Evolutionary conservation across 2,888 invertebrate species (phyloP).

Genomic region (Drosophila koepferae): DNA sequence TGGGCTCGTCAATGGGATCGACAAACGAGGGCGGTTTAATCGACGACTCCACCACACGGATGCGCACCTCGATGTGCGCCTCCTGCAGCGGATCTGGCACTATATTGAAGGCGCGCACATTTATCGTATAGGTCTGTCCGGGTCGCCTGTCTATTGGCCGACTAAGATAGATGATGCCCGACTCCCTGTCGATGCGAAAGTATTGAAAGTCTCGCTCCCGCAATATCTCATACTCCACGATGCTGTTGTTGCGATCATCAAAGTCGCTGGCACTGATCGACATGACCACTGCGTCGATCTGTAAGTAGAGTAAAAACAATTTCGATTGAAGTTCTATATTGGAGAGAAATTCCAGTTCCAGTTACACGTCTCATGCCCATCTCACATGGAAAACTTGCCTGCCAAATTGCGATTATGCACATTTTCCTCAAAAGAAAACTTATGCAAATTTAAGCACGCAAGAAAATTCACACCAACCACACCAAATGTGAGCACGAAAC

Average conservation of each 20-base stretch:
- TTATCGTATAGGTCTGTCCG: conserved; percentile 83
- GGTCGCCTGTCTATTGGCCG: conserved; percentile 83
- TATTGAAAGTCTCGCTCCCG: conserved; percentile 87
- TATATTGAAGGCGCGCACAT: conserved; percentile 84
- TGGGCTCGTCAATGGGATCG: conserved; percentile 86
- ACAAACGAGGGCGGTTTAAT: conserved; percentile 93
- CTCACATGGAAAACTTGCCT: conserved; percentile 7
- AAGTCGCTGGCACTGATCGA: conserved; percentile 96
- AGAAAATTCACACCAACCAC: not conserved
- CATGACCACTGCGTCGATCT: conserved; percentile 89
- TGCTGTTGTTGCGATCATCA: conserved; percentile 96
- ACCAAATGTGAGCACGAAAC: not conserved
- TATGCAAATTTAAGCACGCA: not conserved
- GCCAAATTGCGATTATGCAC: conserved; percentile 55
- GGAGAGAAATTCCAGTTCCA: conserved; percentile 5
- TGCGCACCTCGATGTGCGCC: conserved; percentile 91
- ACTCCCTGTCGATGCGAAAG: conserved; percentile 92
- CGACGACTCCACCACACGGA: conserved; percentile 94
- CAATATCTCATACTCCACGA: conserved; percentile 89
- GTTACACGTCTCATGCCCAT: no score
- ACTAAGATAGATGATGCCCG: conserved; percentile 92
- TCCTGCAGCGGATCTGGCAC: conserved; percentile 86
- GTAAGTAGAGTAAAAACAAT: conserved; percentile 53
- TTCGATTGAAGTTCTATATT: conserved; percentile 22
- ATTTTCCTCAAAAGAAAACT: conserved; percentile 32